Percentiles rank a stretch among this genome's conserved stretches.
These are phyloP conservation scores for Astatoreochromis straeleni DNA, from an alignment of 2,113 vertebrate genomes.

Conservation along the genomic window DNA sequence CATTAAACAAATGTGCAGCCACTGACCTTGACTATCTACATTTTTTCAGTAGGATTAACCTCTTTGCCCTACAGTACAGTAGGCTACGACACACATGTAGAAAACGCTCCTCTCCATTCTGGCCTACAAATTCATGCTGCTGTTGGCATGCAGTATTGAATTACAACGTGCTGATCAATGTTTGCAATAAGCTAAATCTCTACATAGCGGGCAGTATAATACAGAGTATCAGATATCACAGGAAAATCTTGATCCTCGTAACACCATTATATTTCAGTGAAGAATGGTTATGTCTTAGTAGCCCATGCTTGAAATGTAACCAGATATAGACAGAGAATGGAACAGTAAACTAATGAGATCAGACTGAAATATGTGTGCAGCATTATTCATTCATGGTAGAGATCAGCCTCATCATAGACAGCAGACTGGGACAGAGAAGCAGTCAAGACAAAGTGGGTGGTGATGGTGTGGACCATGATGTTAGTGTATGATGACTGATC, in stretches of 20 bases:
- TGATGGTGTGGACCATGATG: slow-evolving; percentile 4
- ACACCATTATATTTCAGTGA: slow-evolving; percentile 8
- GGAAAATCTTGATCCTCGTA: slow-evolving; percentile 9
- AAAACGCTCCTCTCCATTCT: not conserved
- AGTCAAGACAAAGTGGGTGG: slow-evolving; percentile 40
- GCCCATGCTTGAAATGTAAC: slow-evolving; percentile 25
- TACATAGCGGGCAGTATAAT: not conserved
- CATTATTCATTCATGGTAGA: slow-evolving; percentile 11
- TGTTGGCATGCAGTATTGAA: slow-evolving; percentile 42
- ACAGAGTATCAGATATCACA: slow-evolving; percentile 36
- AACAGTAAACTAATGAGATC: not conserved
- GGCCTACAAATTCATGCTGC: not conserved
- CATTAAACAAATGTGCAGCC: slow-evolving; percentile 47
- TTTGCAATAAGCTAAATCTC: slow-evolving; percentile 51
- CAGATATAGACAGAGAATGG: not conserved
- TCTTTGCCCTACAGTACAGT: not conserved
- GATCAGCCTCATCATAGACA: slow-evolving; percentile 2
- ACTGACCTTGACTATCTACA: slow-evolving; percentile 45
- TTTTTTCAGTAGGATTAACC: slow-evolving; percentile 31
- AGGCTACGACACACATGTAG: not conserved
- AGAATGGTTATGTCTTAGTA: slow-evolving; percentile 2
- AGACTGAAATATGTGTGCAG: not conserved
- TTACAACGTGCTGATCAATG: slow-evolving; percentile 53
- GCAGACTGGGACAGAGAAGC: slow-evolving; percentile 15
- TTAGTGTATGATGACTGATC: slow-evolving; percentile 14